A percentile compares a stretch with the other conserved stretches of the same genome.
Conservation (phyloP, 2,888 invertebrate species). For the Lamproptera curius region DNA sequence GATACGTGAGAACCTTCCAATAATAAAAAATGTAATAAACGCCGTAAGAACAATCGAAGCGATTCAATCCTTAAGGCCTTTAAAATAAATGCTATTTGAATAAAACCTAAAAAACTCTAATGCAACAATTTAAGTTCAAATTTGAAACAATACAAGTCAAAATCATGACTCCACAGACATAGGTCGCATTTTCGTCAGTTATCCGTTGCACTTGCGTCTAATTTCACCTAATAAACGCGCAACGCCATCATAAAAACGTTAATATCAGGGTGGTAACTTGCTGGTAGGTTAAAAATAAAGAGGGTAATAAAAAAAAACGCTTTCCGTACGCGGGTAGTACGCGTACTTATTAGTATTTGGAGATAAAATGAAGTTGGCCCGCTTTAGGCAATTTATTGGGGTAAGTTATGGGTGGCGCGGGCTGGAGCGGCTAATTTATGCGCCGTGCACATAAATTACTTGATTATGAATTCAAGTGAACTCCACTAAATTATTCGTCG, state of each 20-base stretch:
- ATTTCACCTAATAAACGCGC: conserved; percentile 58
- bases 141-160: not conserved
- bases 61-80: conserved; percentile 35
- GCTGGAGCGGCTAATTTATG: conserved; percentile 75
- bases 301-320: conserved; percentile 50
- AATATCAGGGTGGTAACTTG: conserved; percentile 57
- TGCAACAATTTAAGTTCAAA: not conserved
- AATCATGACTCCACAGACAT: conserved; percentile 24
- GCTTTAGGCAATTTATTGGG: conserved; percentile 77
- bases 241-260: conserved; percentile 65
- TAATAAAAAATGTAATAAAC: conserved; percentile 45
- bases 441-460: conserved; percentile 79
- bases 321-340: conserved; percentile 58
- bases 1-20: conserved; percentile 56
- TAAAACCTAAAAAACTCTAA: not conserved
- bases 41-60: conserved; percentile 26
- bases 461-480: conserved; percentile 78
- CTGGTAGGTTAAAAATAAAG: conserved; percentile 48
- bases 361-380: conserved; percentile 77
- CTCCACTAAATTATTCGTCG: conserved; percentile 74
- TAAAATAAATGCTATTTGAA: not conserved
- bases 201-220: conserved; percentile 36
- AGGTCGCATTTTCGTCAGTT: conserved; percentile 46
- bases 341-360: conserved; percentile 75
- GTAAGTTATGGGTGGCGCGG: conserved; percentile 77